Evolutionary conservation across 2,797 vertebrate genomes (phyloP), one percentile per base, ranked within the genome.

Genomic region (Pagetopsis macropterus): DNA sequence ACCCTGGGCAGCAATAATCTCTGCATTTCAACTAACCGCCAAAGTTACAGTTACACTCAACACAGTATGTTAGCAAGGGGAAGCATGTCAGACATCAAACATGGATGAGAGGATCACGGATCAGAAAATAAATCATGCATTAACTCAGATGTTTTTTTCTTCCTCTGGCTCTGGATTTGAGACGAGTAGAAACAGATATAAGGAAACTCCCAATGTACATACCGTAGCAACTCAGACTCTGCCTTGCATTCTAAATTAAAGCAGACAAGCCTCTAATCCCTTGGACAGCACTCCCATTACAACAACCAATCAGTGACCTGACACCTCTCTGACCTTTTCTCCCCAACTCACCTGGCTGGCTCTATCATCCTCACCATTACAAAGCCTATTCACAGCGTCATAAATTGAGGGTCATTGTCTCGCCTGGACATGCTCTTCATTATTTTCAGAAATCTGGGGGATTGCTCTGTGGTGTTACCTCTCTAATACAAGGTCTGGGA

Each of bases 331-430:
- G 82, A 84, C 76, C 84, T 80, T 66, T 37, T 65, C 54, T 65
- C 49, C 49, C 49, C 68, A 75, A 49, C 77, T 75, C 70, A 85
- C 76, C 70, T 78, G 79, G 45, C 66, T 49, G 62, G 9, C 56
- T 72, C 77, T 9, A 59, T 81, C 74, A 69, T 33, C 56, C 65
- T 81, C 75, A 48, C 67, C 66, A 63, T 75, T 50, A 58, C 71
- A 62, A 77, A 75, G 76, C 55, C 50, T 49, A 44, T 79, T 85
- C 80, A 82, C 67, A 77, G 75, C 84, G 86, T 87, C 82, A 88
- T 88, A 64, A 80, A 31, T 65, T 70, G 58, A 31, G 9, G 54
- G 74, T 91, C 89, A 93, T 87, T 86, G 84, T 84, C 81, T 88
- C 71, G 62, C 68, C 13, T 7, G 70, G 79, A 86, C 64, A 44